Percentiles rank a stretch among this genome's conserved stretches.
phyloP scores from a whole-genome alignment of 2,113 vertebrate genomes.

The Puma concolor region DNA sequence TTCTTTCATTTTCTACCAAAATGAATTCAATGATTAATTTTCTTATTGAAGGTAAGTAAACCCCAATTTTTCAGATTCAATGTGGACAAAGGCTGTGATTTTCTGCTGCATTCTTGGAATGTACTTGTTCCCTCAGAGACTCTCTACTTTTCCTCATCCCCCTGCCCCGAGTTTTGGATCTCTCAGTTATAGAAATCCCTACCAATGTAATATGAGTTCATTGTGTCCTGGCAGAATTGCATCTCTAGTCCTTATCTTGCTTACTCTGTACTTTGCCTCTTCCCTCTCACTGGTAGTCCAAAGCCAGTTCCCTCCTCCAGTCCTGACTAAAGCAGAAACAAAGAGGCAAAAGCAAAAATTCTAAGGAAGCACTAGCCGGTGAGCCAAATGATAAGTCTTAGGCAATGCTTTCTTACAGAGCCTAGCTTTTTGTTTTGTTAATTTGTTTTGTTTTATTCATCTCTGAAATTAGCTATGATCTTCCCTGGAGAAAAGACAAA shows the following conservation, averaged over 20 bases:
- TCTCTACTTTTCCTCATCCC: neutral
- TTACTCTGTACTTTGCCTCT: neutral
- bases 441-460: neutral
- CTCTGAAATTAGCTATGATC: neutral
- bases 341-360: neutral
- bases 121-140: neutral
- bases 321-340: neutral
- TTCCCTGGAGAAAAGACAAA: neutral
- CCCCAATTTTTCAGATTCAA: neutral
- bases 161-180: neutral
- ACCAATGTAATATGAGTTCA: neutral
- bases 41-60: constrained; percentile 6
- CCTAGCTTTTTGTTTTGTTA: neutral
- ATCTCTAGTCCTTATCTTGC: neutral
- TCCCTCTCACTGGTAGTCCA: neutral
- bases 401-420: neutral
- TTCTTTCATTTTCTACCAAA: constrained; percentile 27
- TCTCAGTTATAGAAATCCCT: neutral
- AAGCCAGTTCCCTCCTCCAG: neutral
- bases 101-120: neutral
- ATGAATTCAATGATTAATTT: constrained; percentile 16
- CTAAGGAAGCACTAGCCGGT: neutral
- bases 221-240: neutral
- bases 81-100: neutral
- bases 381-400: neutral